Percentiles rank a stretch among this genome's conserved stretches.
phyloP scores from a whole-genome alignment of 2,888 invertebrate species.

The Synanthedon tipuliformis region DNA sequence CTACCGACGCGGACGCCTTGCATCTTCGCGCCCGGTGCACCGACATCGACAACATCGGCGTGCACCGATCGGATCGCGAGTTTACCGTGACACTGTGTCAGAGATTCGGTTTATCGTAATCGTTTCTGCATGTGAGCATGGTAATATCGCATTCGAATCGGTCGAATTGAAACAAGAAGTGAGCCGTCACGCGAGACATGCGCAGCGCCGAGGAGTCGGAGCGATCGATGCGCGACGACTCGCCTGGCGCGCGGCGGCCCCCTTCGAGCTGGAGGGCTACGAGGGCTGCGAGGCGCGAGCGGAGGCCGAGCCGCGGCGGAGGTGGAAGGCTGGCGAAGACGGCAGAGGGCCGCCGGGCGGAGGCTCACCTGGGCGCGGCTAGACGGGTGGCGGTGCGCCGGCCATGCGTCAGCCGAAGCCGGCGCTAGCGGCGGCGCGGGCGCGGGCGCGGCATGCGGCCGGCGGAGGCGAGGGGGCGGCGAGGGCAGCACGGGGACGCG shows the following conservation, averaged over 20 bases:
- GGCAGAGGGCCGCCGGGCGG: not conserved
- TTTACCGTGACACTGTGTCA: too few species aligned
- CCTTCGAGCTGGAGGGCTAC: too few species aligned
- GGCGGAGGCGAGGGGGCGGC: slow-evolving; percentile 30
- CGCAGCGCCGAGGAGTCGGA: not conserved
- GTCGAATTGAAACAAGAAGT: too few species aligned
- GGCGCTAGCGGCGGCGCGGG: slow-evolving; percentile 41
- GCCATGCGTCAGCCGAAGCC: slow-evolving; percentile 35
- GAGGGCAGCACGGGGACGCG: slow-evolving; percentile 28
- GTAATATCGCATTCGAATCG: too few species aligned
- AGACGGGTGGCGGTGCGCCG: slow-evolving; percentile 22
- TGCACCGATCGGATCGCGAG: too few species aligned
- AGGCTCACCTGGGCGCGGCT: slow-evolving; percentile 29
- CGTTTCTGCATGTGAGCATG: too few species aligned
- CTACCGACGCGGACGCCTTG: not conserved
- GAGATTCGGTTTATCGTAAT: too few species aligned
- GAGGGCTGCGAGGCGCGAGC: not conserved
- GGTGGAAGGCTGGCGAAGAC: not conserved
- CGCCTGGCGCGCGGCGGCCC: slow-evolving; percentile 9
- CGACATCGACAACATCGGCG: too few species aligned
- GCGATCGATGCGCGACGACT: not conserved
- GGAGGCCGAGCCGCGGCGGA: slow-evolving; percentile 2
- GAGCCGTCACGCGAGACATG: too few species aligned
- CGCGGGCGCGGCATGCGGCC: slow-evolving; percentile 39
- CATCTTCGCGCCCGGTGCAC: too few species aligned